These are phyloP conservation scores for Apodemia mormo DNA, from an alignment of 2,888 invertebrate species.

Conservation along the genomic window DNA sequence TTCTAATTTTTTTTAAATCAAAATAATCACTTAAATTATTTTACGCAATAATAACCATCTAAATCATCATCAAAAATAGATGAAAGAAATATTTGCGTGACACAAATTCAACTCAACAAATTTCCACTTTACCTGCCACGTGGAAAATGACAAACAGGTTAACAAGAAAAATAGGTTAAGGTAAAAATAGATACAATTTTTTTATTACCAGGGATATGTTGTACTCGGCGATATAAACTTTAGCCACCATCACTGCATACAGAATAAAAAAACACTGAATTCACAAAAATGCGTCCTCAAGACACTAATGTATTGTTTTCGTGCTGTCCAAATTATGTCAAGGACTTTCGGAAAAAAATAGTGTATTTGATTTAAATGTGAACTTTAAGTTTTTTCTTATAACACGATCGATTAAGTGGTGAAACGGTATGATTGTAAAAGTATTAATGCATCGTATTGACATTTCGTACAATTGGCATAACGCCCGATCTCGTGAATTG, in stretches of 20 bases:
- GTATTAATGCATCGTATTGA: slow-evolving; percentile 77
- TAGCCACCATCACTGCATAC: slow-evolving; percentile 53
- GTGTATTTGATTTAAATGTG: neutral
- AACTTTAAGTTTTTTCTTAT: neutral
- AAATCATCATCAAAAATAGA: slow-evolving; percentile 2
- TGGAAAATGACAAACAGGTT: slow-evolving; percentile 37
- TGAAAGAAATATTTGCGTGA: slow-evolving; percentile 11
- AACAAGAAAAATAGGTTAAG: slow-evolving; percentile 36
- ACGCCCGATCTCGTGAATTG: slow-evolving; percentile 60
- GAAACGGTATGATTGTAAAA: slow-evolving; percentile 45
- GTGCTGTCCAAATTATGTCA: slow-evolving; percentile 23
- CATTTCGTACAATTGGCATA: slow-evolving; percentile 71
- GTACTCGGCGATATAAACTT: slow-evolving; percentile 49
- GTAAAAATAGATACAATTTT: slow-evolving; percentile 44
- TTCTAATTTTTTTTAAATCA: no score
- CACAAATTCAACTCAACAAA: slow-evolving; percentile 17
- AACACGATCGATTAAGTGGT: slow-evolving; percentile 38
- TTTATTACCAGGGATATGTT: slow-evolving; percentile 51
- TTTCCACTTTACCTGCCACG: slow-evolving; percentile 31
- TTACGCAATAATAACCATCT: no score
- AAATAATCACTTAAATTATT: no score
- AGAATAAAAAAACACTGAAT: slow-evolving; percentile 25
- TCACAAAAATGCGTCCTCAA: slow-evolving; percentile 3
- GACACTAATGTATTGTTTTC: slow-evolving; percentile 1
- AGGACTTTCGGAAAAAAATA: slow-evolving; percentile 20